Evolutionary conservation across 1,140 invertebrate genomes (phyloP), one percentile per base, ranked within the genome.

Genomic region (Euwallacea similis): DNA sequence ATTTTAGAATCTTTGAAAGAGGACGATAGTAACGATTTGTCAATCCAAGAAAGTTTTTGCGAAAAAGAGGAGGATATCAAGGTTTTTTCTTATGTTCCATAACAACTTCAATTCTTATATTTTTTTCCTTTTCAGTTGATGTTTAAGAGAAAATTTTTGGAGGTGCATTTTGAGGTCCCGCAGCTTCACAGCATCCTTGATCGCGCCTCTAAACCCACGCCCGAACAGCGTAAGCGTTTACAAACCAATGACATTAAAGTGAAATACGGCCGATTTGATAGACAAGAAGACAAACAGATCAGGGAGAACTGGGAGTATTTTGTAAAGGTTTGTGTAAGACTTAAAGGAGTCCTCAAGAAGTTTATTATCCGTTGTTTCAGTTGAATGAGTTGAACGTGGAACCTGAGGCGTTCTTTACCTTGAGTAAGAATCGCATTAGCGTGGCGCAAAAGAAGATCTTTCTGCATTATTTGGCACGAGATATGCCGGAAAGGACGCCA

Each of bases 401-500:
- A 46, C 42, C 60, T 0, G 21, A 15, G 4, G 11, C 7, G 2
- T 63, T 63, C 15, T 63, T 46, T 15, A 15, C 8, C 15, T 7
- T 63, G 42, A n/a, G 46, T 33, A 63, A 63, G 9, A 43, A 47
- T 7, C 13, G 7, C 10, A 63, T 63, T 63, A 11, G 10, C 6
- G 1, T 16, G 13, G 9, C 10, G 6, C 11, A 11, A 13, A 63
- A 63, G 42, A 44, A 15, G 8, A 63, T n/a, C 7, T 63, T 63
- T 63, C n/a, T 63, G 9, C 46, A 44, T 42, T 63, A 63, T 46
- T 63, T 63, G 43, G 42, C 60, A 4, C 8, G 43, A 15, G n/a
- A 46, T 15, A 63, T 63, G 60, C 60, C 60, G 10, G 60, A 63
- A 63, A 8, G 60, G 11, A 44, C 43, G n/a, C 42, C 42, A 8